A percentile compares a stretch with the other conserved stretches of the same genome.
phyloP scores from a whole-genome alignment of 2,797 vertebrate species.

The Glyptemys insculpta region DNA sequence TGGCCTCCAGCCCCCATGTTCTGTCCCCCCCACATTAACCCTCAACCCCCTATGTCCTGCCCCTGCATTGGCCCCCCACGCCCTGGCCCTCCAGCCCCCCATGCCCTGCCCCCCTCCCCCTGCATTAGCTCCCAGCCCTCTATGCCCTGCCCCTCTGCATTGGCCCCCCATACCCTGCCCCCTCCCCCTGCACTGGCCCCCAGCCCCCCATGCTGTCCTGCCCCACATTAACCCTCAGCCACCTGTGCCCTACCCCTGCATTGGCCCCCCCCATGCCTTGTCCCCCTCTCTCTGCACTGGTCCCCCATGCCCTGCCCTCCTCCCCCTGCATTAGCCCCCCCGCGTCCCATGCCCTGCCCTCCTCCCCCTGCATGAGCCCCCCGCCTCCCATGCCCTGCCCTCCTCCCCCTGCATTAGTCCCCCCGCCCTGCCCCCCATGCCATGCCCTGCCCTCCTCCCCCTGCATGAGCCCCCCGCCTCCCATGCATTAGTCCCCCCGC shows the following conservation, averaged over 20 bases:
- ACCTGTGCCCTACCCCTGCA: background rate
- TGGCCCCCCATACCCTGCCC: background rate
- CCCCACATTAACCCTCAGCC: no score
- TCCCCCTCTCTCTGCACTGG: background rate
- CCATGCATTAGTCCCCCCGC: no score
- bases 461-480: no score
- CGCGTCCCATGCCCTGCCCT: fast-evolving
- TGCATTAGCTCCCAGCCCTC: background rate
- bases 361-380: background rate
- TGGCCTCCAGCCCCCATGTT: no score
- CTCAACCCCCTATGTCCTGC: background rate
- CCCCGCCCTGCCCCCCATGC: no score
- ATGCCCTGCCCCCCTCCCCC: background rate
- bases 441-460: no score
- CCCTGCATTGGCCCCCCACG: background rate
- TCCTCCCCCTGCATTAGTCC: background rate
- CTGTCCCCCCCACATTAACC: background rate
- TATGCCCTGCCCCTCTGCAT: background rate
- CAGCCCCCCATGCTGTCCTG: background rate
- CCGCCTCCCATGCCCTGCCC: background rate
- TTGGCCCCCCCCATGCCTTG: background rate
- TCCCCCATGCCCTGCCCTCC: no score
- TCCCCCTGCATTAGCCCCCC: no score
- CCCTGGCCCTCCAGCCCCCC: background rate
- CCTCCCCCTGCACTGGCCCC: background rate